Evolutionary conservation across 1,140 invertebrate species (phyloP).

Genomic region (Lineus longissimus): DNA sequence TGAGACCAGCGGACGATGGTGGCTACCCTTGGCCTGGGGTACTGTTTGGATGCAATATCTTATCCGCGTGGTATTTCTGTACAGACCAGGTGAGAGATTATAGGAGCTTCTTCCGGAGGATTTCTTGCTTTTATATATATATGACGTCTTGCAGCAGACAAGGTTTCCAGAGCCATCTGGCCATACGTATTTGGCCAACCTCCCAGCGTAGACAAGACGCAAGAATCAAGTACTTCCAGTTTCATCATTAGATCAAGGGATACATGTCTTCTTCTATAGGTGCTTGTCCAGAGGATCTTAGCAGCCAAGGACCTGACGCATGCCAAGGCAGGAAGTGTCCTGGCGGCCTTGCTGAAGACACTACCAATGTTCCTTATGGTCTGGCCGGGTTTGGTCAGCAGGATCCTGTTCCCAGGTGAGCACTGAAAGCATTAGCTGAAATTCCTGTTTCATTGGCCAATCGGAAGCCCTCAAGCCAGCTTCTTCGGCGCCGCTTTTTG

Average conservation of each 20-base stretch:
- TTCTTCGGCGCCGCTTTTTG: too few relatives aligned
- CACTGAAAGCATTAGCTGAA: too few relatives aligned
- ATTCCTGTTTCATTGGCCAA: too few relatives aligned
- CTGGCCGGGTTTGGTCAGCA: conserved; percentile 59
- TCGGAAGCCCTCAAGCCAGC: too few relatives aligned
- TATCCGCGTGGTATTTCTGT: conserved; percentile 61
- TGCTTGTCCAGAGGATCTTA: conserved; percentile 57
- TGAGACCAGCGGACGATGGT: conserved; percentile 44
- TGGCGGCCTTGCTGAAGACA: conserved; percentile 57
- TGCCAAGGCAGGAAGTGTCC: conserved; percentile 55
- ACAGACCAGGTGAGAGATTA: conserved; percentile 60
- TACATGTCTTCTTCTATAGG: conserved; percentile 48
- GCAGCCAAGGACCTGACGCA: conserved; percentile 57
- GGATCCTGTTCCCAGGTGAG: conserved; percentile 51
- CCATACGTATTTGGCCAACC: too few relatives aligned
- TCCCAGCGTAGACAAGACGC: too few relatives aligned
- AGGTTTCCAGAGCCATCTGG: too few relatives aligned
- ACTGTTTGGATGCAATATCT: conserved; percentile 56
- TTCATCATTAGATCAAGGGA: too few relatives aligned
- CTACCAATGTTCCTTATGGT: conserved; percentile 57
- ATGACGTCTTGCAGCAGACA: too few relatives aligned
- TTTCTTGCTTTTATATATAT: too few relatives aligned
- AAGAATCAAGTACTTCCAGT: too few relatives aligned
- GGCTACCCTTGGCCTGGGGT: conserved; percentile 60
- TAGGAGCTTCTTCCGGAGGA: too few relatives aligned